Evolutionary conservation across 2,888 invertebrate species (phyloP).

Genomic region (Germaria angustata): DNA sequence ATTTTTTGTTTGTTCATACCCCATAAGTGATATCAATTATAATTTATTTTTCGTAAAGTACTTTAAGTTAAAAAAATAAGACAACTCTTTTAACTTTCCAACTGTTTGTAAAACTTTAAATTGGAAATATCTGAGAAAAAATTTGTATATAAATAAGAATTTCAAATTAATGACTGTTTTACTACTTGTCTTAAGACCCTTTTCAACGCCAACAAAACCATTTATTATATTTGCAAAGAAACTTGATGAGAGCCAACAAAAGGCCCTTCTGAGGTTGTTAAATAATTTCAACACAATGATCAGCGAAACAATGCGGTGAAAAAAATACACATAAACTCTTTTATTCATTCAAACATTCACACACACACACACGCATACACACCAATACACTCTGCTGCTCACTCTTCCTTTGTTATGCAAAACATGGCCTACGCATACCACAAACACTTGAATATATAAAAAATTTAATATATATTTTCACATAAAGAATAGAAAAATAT

Average conservation of each 20-base stretch:
- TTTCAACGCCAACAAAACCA: slow-evolving; percentile 30
- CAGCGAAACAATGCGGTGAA: slow-evolving; percentile 25
- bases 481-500: slow-evolving; percentile 3
- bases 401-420: slow-evolving; percentile 60
- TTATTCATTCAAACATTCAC: neutral
- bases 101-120: too few relatives aligned
- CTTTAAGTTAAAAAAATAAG: too few relatives aligned
- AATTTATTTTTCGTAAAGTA: neutral
- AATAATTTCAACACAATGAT: slow-evolving; percentile 42
- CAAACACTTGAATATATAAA: slow-evolving; percentile 35
- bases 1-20: too few relatives aligned
- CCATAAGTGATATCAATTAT: slow-evolving; percentile 11
- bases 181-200: neutral
- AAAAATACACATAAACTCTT: slow-evolving; percentile 17
- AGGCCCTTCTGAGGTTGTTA: neutral
- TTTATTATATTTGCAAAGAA: slow-evolving; percentile 50
- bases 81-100: too few relatives aligned
- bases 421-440: slow-evolving; percentile 63
- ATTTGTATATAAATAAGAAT: neutral
- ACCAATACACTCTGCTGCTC: neutral
- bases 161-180: neutral
- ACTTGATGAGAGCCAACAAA: slow-evolving; percentile 30
- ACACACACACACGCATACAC: neutral
- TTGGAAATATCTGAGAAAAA: too few relatives aligned
- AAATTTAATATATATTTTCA: slow-evolving; percentile 1